Evolutionary conservation across 2,888 invertebrate genomes (phyloP).

Genomic region (Gortyna flavago): DNA sequence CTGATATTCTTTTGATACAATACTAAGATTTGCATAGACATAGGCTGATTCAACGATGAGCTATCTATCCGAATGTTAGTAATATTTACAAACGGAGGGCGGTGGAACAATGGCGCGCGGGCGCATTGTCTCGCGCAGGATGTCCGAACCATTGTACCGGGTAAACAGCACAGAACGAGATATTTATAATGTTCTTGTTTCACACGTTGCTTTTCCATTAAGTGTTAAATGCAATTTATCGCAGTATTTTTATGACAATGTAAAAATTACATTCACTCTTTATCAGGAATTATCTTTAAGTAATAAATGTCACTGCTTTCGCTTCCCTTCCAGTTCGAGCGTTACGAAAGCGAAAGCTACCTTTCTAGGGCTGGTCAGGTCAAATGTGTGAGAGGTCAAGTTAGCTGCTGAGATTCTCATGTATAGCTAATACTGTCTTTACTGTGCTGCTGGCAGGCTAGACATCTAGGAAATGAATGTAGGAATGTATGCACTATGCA

Average conservation of each 20-base stretch:
- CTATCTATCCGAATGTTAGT: conserved; percentile 78
- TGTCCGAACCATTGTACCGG: conserved; percentile 87
- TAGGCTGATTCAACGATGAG: conserved; percentile 71
- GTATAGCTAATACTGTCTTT: conserved; percentile 15
- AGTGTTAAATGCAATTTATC: conserved; percentile 65
- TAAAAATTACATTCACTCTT: conserved; percentile 23
- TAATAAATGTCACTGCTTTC: conserved; percentile 48
- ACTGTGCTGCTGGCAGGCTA: conserved; percentile 1
- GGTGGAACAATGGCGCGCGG: conserved; percentile 84
- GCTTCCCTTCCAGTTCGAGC: conserved; percentile 34
- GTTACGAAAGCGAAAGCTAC: conserved; percentile 55
- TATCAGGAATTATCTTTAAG: conserved; percentile 25
- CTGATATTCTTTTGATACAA: conserved; percentile 61
- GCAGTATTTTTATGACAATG: conserved; percentile 36
- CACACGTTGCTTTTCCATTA: conserved; percentile 70
- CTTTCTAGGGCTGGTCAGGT: conserved; percentile 57
- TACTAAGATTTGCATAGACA: conserved; percentile 70
- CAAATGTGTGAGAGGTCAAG: conserved; percentile 46
- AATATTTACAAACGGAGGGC: conserved; percentile 85
- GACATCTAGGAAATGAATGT: conserved; percentile 3
- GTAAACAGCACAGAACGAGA: conserved; percentile 89
- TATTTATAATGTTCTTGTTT: conserved; percentile 78
- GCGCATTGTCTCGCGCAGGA: conserved; percentile 88
- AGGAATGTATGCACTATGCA: background rate
- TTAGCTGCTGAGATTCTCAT: conserved; percentile 23